Percentiles rank a stretch among this genome's conserved stretches.
These are phyloP conservation scores for Haemorhous mexicanus DNA, from an alignment of 2,113 vertebrate genomes.

Conservation along the genomic window DNA sequence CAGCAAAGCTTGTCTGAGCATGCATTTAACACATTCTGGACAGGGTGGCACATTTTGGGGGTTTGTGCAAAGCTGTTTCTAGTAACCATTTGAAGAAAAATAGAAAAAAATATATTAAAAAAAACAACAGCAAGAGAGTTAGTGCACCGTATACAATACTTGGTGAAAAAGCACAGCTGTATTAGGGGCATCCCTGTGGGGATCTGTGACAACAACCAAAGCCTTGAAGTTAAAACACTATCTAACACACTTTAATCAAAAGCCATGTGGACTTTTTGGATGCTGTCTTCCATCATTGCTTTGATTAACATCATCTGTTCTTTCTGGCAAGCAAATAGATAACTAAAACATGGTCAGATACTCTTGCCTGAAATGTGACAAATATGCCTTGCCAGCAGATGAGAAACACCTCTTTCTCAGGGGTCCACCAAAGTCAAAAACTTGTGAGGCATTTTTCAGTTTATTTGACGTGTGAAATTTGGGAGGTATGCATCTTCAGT, in stretches of 20 bases:
- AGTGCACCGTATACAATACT: fast-evolving
- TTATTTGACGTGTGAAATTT: not conserved
- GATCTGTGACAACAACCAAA: conserved; percentile 12
- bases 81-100: not conserved
- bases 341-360: conserved; percentile 24
- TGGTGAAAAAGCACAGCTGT: not conserved
- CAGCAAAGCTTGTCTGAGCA: not conserved
- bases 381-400: not conserved
- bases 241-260: conserved; percentile 33
- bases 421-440: not conserved
- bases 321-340: conserved; percentile 41
- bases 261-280: conserved; percentile 24
- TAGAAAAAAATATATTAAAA: not conserved
- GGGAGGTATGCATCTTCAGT: not conserved
- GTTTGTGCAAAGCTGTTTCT: not conserved
- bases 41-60: not conserved
- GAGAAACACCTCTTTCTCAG: not conserved
- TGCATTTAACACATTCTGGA: not conserved
- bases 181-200: not conserved
- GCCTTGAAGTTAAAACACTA: conserved; percentile 11
- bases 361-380: conserved; percentile 8
- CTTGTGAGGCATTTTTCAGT: not conserved
- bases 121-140: not conserved
- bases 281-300: conserved; percentile 22
- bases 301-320: conserved; percentile 54